Percentiles rank a stretch among this genome's conserved stretches.
phyloP scores from a whole-genome alignment of 2,888 invertebrate genomes.

The Troides helena region DNA sequence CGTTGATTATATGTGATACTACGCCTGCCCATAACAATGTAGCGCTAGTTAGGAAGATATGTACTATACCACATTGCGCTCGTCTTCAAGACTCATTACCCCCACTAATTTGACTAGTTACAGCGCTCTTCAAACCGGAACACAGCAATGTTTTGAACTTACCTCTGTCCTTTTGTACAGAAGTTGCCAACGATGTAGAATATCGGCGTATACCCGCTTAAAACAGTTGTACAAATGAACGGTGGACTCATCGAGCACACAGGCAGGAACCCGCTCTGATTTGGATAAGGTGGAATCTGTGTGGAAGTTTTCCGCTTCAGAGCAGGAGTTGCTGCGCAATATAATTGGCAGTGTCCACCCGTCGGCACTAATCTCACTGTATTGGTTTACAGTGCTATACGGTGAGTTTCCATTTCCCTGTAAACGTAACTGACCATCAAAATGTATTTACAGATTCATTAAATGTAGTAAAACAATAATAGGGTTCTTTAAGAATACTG shows the following conservation, averaged over 20 bases:
- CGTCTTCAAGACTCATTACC: no score
- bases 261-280: slow-evolving; percentile 59
- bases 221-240: slow-evolving; percentile 88
- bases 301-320: slow-evolving; percentile 88
- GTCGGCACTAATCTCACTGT: slow-evolving; percentile 86
- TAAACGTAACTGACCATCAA: slow-evolving; percentile 19
- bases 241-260: slow-evolving; percentile 69
- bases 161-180: slow-evolving; percentile 89
- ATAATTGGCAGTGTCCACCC: slow-evolving; percentile 87
- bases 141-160: slow-evolving; percentile 19
- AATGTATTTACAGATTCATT: neutral
- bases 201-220: slow-evolving; percentile 93
- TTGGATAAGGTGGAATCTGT: slow-evolving; percentile 64
- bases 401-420: slow-evolving; percentile 87
- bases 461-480: neutral
- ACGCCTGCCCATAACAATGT: no score
- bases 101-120: no score
- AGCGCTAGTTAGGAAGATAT: no score
- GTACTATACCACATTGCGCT: no score
- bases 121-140: no score
- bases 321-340: slow-evolving; percentile 92
- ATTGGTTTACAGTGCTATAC: slow-evolving; percentile 91
- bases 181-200: slow-evolving; percentile 91
- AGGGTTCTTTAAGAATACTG: no score
- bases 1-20: no score